Conservation (phyloP, 2,113 vertebrate genomes). For the Cisticola juncidis region DNA sequence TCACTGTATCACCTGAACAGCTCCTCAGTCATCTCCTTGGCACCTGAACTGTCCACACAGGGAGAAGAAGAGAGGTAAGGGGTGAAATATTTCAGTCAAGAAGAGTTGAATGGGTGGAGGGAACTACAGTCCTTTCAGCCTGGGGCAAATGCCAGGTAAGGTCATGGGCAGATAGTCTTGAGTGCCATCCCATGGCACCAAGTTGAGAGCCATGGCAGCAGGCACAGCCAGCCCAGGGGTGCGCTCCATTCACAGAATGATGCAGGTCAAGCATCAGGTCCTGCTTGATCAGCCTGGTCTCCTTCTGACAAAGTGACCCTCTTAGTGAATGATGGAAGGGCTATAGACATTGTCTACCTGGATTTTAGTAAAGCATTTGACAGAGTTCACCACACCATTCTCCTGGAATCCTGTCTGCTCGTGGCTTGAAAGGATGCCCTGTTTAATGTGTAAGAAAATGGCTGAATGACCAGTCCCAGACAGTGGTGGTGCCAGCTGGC, state of each 20-base stretch:
- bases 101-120: background rate
- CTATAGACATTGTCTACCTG: background rate
- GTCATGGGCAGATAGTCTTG: background rate
- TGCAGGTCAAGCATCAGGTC: background rate
- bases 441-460: background rate
- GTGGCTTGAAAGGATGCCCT: background rate
- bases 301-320: background rate
- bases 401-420: background rate
- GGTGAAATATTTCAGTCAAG: background rate
- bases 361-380: background rate
- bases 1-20: background rate
- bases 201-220: background rate
- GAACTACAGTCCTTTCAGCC: background rate
- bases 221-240: background rate
- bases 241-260: background rate
- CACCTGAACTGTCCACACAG: background rate
- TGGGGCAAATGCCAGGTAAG: background rate
- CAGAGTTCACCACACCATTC: background rate
- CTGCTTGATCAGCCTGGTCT: background rate
- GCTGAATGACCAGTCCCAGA: background rate
- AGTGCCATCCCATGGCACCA: background rate
- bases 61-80: background rate
- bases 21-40: background rate
- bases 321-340: background rate
- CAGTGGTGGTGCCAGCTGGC: background rate